Percentiles rank a stretch among this genome's conserved stretches.
Conservation (phyloP, 2,888 invertebrate species). For the Noctua comes region DNA sequence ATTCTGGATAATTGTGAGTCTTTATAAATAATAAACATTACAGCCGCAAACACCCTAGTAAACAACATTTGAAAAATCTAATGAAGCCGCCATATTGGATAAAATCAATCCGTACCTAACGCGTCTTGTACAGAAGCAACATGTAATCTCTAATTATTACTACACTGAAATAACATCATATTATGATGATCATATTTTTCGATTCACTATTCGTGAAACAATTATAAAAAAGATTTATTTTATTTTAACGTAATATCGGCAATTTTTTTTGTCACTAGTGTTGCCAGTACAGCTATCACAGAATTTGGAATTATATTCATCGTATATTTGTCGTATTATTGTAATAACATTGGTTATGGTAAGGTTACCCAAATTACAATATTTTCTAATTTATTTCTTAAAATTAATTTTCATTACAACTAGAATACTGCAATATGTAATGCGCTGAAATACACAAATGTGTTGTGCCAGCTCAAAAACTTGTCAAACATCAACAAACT, state of each 20-base stretch:
- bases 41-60: conserved; percentile 67
- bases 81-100: conserved; percentile 81
- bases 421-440: too few relatives aligned
- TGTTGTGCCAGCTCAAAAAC: too few relatives aligned
- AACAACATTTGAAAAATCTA: conserved; percentile 74
- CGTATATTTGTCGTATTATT: too few relatives aligned
- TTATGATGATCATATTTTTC: conserved; percentile 39
- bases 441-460: too few relatives aligned
- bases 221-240: conserved; percentile 49
- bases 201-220: conserved; percentile 34
- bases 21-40: conserved; percentile 27
- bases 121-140: conserved; percentile 58
- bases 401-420: too few relatives aligned
- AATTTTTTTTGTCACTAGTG: conserved; percentile 34
- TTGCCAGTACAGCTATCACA: conserved; percentile 33
- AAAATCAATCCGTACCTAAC: conserved; percentile 59
- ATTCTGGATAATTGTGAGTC: conserved; percentile 20
- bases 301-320: too few relatives aligned
- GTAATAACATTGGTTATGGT: not conserved
- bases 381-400: too few relatives aligned
- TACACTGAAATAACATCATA: conserved; percentile 46
- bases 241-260: not conserved
- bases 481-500: too few relatives aligned
- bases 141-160: conserved; percentile 56
- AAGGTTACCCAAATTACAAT: not conserved